Evolutionary conservation across 2,113 vertebrate genomes (phyloP), one percentile per base, ranked within the genome.

Genomic region (Mastomys coucha): DNA sequence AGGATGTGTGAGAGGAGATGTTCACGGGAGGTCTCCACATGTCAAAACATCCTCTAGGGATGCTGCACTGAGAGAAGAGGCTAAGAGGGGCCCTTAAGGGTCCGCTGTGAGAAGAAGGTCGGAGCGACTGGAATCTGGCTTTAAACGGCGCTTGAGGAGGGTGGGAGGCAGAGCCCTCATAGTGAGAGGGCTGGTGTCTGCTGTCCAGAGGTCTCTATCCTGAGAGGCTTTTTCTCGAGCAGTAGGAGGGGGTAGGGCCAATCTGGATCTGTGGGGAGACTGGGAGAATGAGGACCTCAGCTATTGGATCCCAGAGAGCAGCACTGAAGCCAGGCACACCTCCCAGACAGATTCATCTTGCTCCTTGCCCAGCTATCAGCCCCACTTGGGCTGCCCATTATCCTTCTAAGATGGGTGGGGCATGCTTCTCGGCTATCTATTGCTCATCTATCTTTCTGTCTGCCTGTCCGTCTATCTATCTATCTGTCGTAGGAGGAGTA

Each of bases 21-120:
- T 9, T 65, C 33, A 19, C 0, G 6, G 70, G 70, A 20, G 70
- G 22, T 28, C 1, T 42, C 9, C 9, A 28, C 1, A 19, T 5
- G 19, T 39, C 17, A 33, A 17, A 56, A 8, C 63, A 28, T 42
- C 69, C 28, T 33, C 24, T 5, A 60, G 49, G 77, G 7, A 6
- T 78, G n/a, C 72, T 19, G 12, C 39, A 7, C 4, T 45, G 58
- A 67, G 28, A 87, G 45, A 9, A 22, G 7, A 88, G 33, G 65
- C 19, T 14, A 20, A 51, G 76, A n/a, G 76, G 45, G 45, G 45
- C 45, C 28, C 26, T 31, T 5, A 22, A 16, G 65, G 19, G 31
- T 33, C 24, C 45, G 1, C 36, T 8, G 2, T 0, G 1, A 0
- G 24, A 20, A 26, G 45, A 39, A 49, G 69, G 60, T 13, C 39